Conservation (phyloP, 2,113 vertebrate genomes). For the Xenopus borealis region DNA sequence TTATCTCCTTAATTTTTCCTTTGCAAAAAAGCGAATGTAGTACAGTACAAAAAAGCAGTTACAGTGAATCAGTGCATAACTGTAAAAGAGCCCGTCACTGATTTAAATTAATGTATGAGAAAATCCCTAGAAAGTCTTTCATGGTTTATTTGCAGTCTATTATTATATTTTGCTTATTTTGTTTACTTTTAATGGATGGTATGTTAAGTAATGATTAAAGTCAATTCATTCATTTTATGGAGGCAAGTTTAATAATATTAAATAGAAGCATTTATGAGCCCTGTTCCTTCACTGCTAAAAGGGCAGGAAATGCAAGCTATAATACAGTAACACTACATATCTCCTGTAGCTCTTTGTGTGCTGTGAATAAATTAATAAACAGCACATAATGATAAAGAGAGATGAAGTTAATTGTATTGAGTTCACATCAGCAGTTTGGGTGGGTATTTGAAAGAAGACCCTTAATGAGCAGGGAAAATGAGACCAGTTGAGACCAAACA, state of each 20-base stretch:
- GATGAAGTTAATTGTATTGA: slow-evolving; percentile 36
- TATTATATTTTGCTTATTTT: not conserved
- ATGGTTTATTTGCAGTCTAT: not conserved
- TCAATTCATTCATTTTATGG: not conserved
- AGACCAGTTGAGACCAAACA: slow-evolving; percentile 43
- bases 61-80: not conserved
- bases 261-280: not conserved
- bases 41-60: not conserved
- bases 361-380: slow-evolving; percentile 13
- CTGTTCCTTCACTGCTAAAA: not conserved
- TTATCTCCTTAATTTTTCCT: not conserved
- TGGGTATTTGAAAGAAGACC: slow-evolving; percentile 28
- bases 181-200: too few species aligned
- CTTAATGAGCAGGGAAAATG: slow-evolving; percentile 43
- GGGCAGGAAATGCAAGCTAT: not conserved
- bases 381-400: slow-evolving; percentile 34
- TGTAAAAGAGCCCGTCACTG: not conserved
- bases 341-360: not conserved
- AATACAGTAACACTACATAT: not conserved
- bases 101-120: not conserved
- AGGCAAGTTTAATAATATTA: not conserved
- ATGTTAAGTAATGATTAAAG: not conserved
- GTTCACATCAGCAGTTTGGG: slow-evolving; percentile 36
- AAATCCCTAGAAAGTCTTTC: not conserved
- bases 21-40: not conserved